Percentiles rank a stretch among this genome's conserved stretches.
These are phyloP conservation scores for Leptogaster cylindrica DNA, from an alignment of 2,888 invertebrate species.

Conservation along the genomic window DNA sequence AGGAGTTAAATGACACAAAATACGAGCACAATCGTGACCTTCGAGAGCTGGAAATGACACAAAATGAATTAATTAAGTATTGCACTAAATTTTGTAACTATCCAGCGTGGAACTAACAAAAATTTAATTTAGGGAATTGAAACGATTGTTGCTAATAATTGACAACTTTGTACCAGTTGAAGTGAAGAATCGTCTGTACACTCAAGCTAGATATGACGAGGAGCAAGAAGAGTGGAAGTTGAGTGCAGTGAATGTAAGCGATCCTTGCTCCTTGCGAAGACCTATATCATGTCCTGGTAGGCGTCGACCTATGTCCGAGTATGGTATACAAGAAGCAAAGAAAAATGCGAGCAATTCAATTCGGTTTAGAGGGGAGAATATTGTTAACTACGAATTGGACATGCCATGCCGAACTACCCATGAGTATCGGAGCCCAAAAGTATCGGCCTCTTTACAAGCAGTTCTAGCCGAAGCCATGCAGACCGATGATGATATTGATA, in stretches of 20 bases:
- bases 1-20: slow-evolving; percentile 80
- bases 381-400: slow-evolving; percentile 60
- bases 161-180: slow-evolving; percentile 89
- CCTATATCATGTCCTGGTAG: slow-evolving; percentile 71
- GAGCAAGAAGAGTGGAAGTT: slow-evolving; percentile 78
- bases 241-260: slow-evolving; percentile 59
- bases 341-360: slow-evolving; percentile 54
- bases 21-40: slow-evolving; percentile 91
- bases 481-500: slow-evolving; percentile 62
- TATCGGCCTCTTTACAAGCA: slow-evolving; percentile 61
- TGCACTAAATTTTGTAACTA: background rate
- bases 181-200: slow-evolving; percentile 76
- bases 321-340: slow-evolving; percentile 63
- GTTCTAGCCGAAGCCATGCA: slow-evolving; percentile 62
- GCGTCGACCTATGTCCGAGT: slow-evolving; percentile 70
- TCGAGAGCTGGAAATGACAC: slow-evolving; percentile 88
- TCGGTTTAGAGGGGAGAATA: slow-evolving; percentile 61
- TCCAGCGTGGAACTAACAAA: background rate
- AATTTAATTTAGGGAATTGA: slow-evolving; percentile 71
- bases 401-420: slow-evolving; percentile 63
- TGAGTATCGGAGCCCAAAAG: slow-evolving; percentile 61
- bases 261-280: slow-evolving; percentile 63
- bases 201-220: slow-evolving; percentile 79
- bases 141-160: slow-evolving; percentile 85
- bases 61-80: slow-evolving; percentile 84